Evolutionary conservation across 2,113 vertebrate genomes (phyloP).

Genomic region (Crotalus horridus): DNA sequence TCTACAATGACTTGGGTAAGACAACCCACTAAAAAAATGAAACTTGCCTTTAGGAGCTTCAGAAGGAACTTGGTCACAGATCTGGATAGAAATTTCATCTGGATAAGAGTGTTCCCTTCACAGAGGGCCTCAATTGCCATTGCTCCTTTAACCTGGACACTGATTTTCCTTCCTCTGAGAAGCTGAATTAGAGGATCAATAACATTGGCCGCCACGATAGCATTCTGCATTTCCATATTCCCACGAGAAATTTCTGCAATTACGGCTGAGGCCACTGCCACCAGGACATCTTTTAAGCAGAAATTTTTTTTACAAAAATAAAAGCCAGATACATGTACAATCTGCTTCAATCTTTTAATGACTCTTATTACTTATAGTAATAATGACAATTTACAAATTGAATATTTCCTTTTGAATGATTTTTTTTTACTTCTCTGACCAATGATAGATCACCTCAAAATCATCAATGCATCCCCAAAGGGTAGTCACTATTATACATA

Average conservation of each 20-base stretch:
- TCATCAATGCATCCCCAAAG: background rate
- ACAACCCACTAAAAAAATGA: background rate
- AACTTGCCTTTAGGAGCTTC: slow-evolving; percentile 72
- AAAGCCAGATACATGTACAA: background rate
- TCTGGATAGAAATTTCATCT: slow-evolving; percentile 66
- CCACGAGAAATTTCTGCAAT: slow-evolving; percentile 69
- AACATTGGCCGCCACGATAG: slow-evolving; percentile 56
- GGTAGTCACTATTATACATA: background rate
- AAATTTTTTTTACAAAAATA: background rate
- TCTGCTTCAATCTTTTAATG: background rate
- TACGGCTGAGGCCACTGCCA: slow-evolving; percentile 63
- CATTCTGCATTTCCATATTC: slow-evolving; percentile 67
- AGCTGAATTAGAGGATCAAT: slow-evolving; percentile 64
- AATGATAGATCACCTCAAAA: background rate
- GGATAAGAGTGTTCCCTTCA: slow-evolving; percentile 63
- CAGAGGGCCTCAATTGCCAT: slow-evolving; percentile 70
- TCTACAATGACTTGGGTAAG: background rate
- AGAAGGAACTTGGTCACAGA: slow-evolving; percentile 66
- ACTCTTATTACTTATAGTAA: background rate
- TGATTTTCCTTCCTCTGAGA: slow-evolving; percentile 62
- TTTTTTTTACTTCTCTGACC: background rate
- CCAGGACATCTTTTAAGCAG: slow-evolving; percentile 60
- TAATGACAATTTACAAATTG: background rate
- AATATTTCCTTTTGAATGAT: background rate
- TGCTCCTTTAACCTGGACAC: slow-evolving; percentile 70